phyloP scores from a whole-genome alignment of 2,113 vertebrate genomes.

The Lepisosteus osseus region DNA sequence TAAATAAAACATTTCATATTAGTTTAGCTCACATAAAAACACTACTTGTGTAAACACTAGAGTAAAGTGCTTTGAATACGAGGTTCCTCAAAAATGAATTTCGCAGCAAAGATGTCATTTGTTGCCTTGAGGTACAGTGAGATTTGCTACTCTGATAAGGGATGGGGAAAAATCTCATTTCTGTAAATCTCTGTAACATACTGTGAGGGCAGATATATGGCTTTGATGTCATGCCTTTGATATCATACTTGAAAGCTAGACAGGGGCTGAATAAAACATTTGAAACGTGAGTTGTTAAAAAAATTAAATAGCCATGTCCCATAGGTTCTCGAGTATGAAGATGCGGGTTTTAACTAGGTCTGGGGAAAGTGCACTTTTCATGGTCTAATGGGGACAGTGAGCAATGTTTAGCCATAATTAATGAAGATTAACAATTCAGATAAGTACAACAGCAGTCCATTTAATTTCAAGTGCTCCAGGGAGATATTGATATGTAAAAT shows the following conservation, averaged over 20 bases:
- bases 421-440: slow-evolving; percentile 2
- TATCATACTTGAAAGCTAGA: not conserved
- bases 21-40: no score
- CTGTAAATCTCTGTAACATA: not conserved
- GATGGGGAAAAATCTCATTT: not conserved
- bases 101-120: not conserved
- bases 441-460: not conserved
- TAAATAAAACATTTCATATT: no score
- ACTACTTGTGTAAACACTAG: no score
- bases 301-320: not conserved
- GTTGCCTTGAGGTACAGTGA: not conserved
- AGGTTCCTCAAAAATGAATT: not conserved
- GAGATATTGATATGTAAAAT: not conserved
- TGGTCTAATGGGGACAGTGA: not conserved
- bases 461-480: not conserved
- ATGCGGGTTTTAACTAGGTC: not conserved
- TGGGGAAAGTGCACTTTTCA: not conserved
- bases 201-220: not conserved
- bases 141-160: no score
- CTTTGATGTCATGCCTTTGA: not conserved
- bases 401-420: not conserved
- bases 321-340: not conserved
- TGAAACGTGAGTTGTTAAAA: not conserved
- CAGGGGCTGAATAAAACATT: not conserved
- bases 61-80: no score